Base-by-base conservation (phyloP, 2,888 invertebrate genomes). In the Stenodema calcarata region DNA sequence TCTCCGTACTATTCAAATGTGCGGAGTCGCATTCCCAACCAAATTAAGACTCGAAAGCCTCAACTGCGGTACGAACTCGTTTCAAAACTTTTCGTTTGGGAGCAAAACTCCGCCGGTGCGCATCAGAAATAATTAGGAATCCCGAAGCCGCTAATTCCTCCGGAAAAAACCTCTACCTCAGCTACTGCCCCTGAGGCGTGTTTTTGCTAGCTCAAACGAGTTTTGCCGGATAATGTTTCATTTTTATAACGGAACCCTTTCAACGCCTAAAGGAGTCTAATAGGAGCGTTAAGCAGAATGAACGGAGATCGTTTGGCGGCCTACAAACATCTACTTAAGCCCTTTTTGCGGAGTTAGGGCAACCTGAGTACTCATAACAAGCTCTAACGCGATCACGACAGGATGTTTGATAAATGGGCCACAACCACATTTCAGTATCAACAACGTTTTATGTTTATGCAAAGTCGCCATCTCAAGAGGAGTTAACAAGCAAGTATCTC, bases 161-260 rank as follows among this genome's bases (percentile, higher is more conserved):
- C 23, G 9, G 62, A 62, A 23, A 62, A 62, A 62, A 62, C 23
- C 62, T 50, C 50, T 27, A 62, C 62, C 62, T 23, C 23, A 23
- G 23, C 62, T 62, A 23, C 62, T 4, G 62, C 62, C 23, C 62
- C 62, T 7, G 27, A 9, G 9, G 62, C 23, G 62, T 62, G 62
- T 23, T 62, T 62, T 62, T 62, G 23, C 62, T n/a, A 47, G 62
- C 62, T 11, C 23, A 62, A 62, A 62, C 7, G 62, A 62, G 62
- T 62, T 62, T 62, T 23, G 9, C 62, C 62, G n/a, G 62, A 62
- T 62, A 62, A 62, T 62, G 78, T 78, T 44, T 78, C 78, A 78
- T 78, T 78, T 78, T 78, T 78, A 78, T 78, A 78, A 42, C 78
- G 3, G 78, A 78, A 78, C 78, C 78, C 78, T 78, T 78, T 78